Percentiles rank a stretch among this genome's conserved stretches.
Evolutionary conservation across 2,888 invertebrate genomes (phyloP).

Genomic region (Punctoribates punctum): DNA sequence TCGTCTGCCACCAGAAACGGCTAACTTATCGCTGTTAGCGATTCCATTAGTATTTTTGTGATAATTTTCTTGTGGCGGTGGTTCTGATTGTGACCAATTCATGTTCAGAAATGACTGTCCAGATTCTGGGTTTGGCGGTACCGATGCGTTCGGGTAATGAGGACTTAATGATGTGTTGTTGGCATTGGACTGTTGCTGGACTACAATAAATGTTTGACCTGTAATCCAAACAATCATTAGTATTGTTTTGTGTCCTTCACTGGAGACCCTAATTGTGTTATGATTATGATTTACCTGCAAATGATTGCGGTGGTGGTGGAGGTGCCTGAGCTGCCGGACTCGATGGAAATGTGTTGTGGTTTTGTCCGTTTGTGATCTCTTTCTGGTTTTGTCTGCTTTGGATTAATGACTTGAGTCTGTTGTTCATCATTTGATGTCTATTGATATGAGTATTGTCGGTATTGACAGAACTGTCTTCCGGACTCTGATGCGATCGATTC

Average conservation of each 20-base stretch:
- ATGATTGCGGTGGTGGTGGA: constrained; percentile 15
- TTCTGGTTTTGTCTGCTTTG: constrained; percentile 48
- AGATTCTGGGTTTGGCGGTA: constrained; percentile 15
- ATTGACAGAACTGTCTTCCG: constrained; percentile 19
- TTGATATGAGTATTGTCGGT: constrained; percentile 34
- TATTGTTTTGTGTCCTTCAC: neutral
- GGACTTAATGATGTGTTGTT: constrained; percentile 33
- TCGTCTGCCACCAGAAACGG: neutral
- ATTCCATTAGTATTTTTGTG: constrained; percentile 32
- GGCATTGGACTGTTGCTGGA: constrained; percentile 33
- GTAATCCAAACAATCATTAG: neutral
- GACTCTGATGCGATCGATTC: constrained; percentile 20
- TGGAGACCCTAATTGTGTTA: neutral
- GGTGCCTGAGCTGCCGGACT: constrained; percentile 26
- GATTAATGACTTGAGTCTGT: constrained; percentile 48
- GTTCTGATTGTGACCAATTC: constrained; percentile 33
- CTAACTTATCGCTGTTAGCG: constrained; percentile 26
- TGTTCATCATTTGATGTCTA: constrained; percentile 49
- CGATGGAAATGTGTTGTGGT: constrained; percentile 31
- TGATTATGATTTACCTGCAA: constrained; percentile 36
- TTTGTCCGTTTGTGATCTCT: constrained; percentile 38
- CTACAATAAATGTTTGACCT: constrained; percentile 32
- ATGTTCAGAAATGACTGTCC: constrained; percentile 13
- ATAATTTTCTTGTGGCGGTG: neutral
- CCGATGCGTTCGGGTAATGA: constrained; percentile 29